These are phyloP conservation scores for Xanthorhoe designata DNA, from an alignment of 2,888 invertebrate genomes.

Conservation along the genomic window DNA sequence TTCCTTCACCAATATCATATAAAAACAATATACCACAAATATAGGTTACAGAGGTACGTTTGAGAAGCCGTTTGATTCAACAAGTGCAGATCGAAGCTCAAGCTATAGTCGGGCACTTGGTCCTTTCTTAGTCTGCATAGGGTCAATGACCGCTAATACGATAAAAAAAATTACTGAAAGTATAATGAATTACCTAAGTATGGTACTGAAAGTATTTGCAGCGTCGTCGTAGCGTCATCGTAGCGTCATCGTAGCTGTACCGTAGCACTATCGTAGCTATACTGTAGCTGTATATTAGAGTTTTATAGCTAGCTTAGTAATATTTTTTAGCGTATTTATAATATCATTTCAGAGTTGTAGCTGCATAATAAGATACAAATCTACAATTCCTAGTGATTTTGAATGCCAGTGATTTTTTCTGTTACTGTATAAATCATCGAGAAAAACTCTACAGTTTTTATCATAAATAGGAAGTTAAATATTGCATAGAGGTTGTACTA, in stretches of 20 bases:
- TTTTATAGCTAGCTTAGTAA: no score
- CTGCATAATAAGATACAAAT: no score
- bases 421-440: no score
- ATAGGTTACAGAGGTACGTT: slow-evolving; percentile 51
- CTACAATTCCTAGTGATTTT: no score
- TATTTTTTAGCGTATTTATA: no score
- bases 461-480: slow-evolving; percentile 16
- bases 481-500: slow-evolving; percentile 43
- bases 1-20: neutral
- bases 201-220: no score
- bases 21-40: slow-evolving; percentile 19
- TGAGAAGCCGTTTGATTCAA: slow-evolving; percentile 67
- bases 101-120: slow-evolving; percentile 21
- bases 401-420: no score
- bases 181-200: no score
- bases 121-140: neutral
- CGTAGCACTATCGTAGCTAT: slow-evolving; percentile 1
- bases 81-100: slow-evolving; percentile 60
- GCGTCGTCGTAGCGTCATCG: slow-evolving; percentile 1
- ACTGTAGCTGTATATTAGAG: no score
- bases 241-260: neutral
- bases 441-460: no score
- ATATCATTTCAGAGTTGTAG: no score
- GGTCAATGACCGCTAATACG: neutral
- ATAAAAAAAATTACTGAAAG: no score